Evolutionary conservation across 2,113 vertebrate genomes (phyloP).

Genomic region (Arothron firmamentum): DNA sequence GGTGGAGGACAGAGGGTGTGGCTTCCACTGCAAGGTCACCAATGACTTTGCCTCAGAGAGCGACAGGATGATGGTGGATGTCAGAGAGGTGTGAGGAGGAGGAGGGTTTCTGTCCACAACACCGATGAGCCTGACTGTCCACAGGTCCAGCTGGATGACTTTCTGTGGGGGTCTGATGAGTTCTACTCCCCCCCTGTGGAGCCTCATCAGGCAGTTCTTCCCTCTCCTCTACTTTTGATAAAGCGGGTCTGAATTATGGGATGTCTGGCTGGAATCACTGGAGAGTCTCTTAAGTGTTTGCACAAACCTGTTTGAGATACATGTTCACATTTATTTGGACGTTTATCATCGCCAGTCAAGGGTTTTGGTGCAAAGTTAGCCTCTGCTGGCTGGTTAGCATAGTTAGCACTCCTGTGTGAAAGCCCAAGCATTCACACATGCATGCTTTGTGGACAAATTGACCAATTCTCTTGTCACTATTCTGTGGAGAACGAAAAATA

Average conservation of each 20-base stretch:
- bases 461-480: slow-evolving; percentile 2
- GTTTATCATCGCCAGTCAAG: slow-evolving; percentile 39
- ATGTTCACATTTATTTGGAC: slow-evolving; percentile 47
- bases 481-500: slow-evolving; percentile 13
- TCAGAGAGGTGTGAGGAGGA: not conserved
- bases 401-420: slow-evolving; percentile 13
- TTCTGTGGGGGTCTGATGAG: slow-evolving; percentile 59
- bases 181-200: slow-evolving; percentile 38
- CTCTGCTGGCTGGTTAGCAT: slow-evolving; percentile 30
- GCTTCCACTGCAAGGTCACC: slow-evolving; percentile 59
- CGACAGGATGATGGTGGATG: not conserved
- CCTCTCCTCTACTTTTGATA: slow-evolving; percentile 16
- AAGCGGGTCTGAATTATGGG: slow-evolving; percentile 13
- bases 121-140: slow-evolving; percentile 42
- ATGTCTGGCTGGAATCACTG: not conserved
- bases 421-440: not conserved
- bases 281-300: slow-evolving; percentile 4
- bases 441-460: slow-evolving; percentile 6
- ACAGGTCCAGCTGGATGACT: slow-evolving; percentile 20
- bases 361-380: slow-evolving; percentile 26
- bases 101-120: slow-evolving; percentile 13
- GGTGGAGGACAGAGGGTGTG: slow-evolving; percentile 49
- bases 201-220: slow-evolving; percentile 40
- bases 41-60: slow-evolving; percentile 44
- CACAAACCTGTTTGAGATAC: slow-evolving; percentile 7